Conservation (phyloP, 2,888 invertebrate species). For the Hemicrepidius hirtus region DNA sequence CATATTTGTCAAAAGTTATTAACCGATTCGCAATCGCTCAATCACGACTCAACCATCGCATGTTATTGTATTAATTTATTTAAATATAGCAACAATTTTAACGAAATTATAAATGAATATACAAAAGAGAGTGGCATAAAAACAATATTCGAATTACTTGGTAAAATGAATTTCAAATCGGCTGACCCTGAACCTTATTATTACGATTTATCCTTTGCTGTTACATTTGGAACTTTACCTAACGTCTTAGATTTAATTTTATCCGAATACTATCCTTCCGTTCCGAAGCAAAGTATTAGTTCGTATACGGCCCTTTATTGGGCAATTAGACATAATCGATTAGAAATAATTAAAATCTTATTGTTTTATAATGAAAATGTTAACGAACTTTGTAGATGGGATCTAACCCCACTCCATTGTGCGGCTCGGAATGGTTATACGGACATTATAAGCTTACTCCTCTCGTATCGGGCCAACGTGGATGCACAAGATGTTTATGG, state of each 20-base stretch:
- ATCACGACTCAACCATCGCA: too few species aligned
- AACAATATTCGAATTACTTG: not conserved
- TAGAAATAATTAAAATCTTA: constrained; percentile 5
- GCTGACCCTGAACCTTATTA: not conserved
- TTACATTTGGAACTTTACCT: constrained; percentile 4
- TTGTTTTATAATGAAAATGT: not conserved
- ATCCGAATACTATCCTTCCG: not conserved
- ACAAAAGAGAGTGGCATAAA: not conserved
- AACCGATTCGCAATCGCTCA: too few species aligned
- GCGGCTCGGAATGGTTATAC: not conserved
- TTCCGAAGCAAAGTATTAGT: too few species aligned
- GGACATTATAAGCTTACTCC: not conserved
- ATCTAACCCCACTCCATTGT: constrained; percentile 3
- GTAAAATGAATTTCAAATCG: not conserved
- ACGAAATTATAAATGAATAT: not conserved
- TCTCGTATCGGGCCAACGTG: not conserved
- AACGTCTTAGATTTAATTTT: not conserved
- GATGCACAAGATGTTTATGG: not conserved
- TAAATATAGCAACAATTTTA: too few species aligned
- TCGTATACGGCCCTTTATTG: not conserved
- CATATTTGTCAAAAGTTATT: not conserved
- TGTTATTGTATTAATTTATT: too few species aligned
- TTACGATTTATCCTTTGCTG: constrained; percentile 10
- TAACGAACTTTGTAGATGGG: not conserved
- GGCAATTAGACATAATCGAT: constrained; percentile 1